Conservation (phyloP, 1,140 invertebrate genomes). For the Tenebrio molitor region DNA sequence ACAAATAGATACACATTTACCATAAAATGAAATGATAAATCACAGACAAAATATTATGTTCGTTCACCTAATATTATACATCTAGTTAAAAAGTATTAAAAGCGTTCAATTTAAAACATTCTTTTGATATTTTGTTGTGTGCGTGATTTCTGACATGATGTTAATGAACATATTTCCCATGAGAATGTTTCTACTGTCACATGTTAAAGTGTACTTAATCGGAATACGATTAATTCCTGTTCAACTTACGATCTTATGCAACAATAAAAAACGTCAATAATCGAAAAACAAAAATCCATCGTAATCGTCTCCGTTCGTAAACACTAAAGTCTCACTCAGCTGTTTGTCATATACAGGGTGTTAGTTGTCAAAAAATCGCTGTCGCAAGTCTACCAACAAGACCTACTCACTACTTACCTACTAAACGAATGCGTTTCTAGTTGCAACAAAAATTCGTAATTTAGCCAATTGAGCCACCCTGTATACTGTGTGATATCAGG, state of each 20-base stretch:
- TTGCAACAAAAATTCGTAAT: neutral
- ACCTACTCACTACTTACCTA: slow-evolving; percentile 1
- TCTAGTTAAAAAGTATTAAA: slow-evolving; percentile 46
- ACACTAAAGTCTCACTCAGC: slow-evolving; percentile 20
- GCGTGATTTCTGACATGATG: slow-evolving; percentile 35
- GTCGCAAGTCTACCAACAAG: neutral
- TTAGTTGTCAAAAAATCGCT: neutral
- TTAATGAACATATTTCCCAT: slow-evolving; percentile 21
- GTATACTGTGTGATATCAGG: neutral
- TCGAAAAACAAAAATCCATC: neutral
- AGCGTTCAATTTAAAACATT: slow-evolving; percentile 13
- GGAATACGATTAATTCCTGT: too few relatives aligned
- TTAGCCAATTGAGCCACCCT: slow-evolving; percentile 28
- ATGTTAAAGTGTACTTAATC: neutral
- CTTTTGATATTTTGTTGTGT: slow-evolving; percentile 49
- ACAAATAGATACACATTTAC: slow-evolving; percentile 50
- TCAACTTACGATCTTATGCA: too few relatives aligned
- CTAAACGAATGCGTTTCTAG: neutral
- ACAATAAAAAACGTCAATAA: too few relatives aligned
- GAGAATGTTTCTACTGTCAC: neutral
- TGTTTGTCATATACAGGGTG: slow-evolving; percentile 15
- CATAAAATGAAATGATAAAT: slow-evolving; percentile 51
- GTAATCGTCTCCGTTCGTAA: neutral
- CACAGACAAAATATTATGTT: slow-evolving; percentile 52
- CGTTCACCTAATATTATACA: slow-evolving; percentile 42